Evolutionary conservation across 64 coral and sea anemone genomes (phyloP).

Genomic region (Astreopora myriophthalma): DNA sequence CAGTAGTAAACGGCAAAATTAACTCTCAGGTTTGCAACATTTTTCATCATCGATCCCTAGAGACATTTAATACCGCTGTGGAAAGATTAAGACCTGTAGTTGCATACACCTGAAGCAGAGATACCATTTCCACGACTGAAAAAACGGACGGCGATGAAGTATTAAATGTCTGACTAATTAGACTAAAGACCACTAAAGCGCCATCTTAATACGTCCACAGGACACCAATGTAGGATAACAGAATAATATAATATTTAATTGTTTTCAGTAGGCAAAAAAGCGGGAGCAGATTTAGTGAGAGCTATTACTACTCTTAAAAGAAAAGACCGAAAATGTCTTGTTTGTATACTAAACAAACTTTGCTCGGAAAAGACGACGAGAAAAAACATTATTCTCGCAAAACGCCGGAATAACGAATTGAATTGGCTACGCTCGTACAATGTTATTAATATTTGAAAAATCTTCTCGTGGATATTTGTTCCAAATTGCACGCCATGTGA

Average conservation of each 20-base stretch:
- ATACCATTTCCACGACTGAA: background rate
- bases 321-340: constrained; percentile 9
- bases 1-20: background rate
- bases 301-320: background rate
- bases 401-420: constrained; percentile 1
- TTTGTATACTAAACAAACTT: constrained; percentile 20
- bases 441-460: constrained; percentile 20
- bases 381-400: background rate
- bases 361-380: background rate
- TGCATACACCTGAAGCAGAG: background rate
- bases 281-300: no score
- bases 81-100: background rate
- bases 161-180: background rate
- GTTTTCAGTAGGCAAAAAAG: no score
- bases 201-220: background rate
- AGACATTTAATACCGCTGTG: constrained; percentile 12
- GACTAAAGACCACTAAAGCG: background rate
- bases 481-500: constrained; percentile 11
- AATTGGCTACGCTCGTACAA: background rate
- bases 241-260: background rate
- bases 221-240: background rate
- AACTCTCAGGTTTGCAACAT: constrained; percentile 5
- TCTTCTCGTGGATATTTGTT: no score
- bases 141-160: background rate
- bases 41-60: background rate